phyloP scores from a whole-genome alignment of 1,140 invertebrate species.

The Drusus annulatus region DNA sequence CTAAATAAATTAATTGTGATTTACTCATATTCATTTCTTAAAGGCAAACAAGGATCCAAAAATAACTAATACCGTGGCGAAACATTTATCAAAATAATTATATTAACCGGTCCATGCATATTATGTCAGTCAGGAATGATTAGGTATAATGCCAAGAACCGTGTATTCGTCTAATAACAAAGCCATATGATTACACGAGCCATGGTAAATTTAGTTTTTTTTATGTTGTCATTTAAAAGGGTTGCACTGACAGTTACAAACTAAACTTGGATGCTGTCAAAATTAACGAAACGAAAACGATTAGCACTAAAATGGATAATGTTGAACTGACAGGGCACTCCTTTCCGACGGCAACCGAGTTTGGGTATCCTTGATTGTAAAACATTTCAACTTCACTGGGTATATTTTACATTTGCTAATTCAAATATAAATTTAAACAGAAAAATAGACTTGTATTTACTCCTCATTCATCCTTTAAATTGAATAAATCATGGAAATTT shows the following conservation, averaged over 20 bases:
- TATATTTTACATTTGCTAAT: neutral
- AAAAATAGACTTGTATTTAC: neutral
- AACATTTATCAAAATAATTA: too few relatives aligned
- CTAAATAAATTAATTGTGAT: too few relatives aligned
- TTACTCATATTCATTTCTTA: too few relatives aligned
- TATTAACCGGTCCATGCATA: too few relatives aligned
- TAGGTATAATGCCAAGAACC: too few relatives aligned
- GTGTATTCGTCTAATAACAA: too few relatives aligned
- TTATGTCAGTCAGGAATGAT: too few relatives aligned
- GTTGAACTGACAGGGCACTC: neutral
- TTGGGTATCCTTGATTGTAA: neutral
- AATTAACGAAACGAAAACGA: neutral
- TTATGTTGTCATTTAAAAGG: too few relatives aligned
- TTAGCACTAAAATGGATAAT: constrained; percentile 11
- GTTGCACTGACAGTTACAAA: neutral
- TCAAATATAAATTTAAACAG: neutral
- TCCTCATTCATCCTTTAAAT: neutral
- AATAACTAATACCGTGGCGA: too few relatives aligned
- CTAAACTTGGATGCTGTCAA: neutral
- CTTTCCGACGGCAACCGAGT: constrained; percentile 21
- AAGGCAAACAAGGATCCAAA: too few relatives aligned
- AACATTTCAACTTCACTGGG: neutral
- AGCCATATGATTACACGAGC: too few relatives aligned
- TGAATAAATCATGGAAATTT: neutral
- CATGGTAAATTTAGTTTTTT: too few relatives aligned